phyloP scores from a whole-genome alignment of 2,113 vertebrate species.

The Octodon degus region DNA sequence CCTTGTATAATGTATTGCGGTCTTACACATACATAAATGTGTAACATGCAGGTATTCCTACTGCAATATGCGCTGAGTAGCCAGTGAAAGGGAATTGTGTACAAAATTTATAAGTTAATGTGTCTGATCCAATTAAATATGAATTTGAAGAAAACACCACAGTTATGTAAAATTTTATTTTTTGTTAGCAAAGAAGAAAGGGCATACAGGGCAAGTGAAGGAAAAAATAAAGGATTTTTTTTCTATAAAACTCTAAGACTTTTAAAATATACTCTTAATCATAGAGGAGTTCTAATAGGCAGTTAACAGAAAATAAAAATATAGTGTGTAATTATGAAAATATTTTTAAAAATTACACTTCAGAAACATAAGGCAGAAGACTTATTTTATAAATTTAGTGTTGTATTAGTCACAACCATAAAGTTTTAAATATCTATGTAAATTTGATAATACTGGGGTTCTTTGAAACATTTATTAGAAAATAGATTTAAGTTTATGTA shows the following conservation, averaged over 20 bases:
- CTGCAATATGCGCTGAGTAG: neutral
- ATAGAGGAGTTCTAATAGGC: neutral
- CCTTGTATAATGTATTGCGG: neutral
- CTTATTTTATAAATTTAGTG: neutral
- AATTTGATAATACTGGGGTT: neutral
- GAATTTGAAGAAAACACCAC: neutral
- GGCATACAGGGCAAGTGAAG: neutral
- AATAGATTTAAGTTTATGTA: neutral
- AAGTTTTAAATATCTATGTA: neutral
- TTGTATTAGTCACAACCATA: neutral
- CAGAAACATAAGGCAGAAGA: neutral
- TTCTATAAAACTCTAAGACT: neutral
- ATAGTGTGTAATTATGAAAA: neutral
- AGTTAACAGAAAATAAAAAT: neutral
- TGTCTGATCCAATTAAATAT: neutral
- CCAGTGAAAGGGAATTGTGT: neutral
- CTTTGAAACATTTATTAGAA: constrained; percentile 24
- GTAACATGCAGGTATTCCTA: neutral
- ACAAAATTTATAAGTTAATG: neutral
- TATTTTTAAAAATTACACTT: neutral
- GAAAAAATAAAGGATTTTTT: neutral
- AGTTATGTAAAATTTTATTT: neutral
- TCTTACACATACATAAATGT: neutral
- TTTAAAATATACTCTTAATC: neutral
- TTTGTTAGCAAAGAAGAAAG: neutral